These are phyloP conservation scores for Stegastes partitus DNA, from an alignment of 2,113 vertebrate genomes.

Conservation along the genomic window DNA sequence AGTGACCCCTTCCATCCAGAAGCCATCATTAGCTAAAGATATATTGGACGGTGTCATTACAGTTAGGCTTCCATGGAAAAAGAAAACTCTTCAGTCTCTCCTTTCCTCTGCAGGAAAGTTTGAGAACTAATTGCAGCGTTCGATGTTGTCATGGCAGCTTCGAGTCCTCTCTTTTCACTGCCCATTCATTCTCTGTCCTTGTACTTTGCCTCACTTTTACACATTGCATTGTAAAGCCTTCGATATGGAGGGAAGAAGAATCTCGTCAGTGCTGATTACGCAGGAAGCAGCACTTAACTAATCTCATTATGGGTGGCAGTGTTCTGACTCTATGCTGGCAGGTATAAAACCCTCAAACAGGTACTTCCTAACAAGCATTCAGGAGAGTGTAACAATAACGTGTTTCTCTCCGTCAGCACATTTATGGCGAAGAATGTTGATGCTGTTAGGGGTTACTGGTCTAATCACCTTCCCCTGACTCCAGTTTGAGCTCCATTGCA, in stretches of 20 bases:
- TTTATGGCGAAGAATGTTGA: constrained; percentile 43
- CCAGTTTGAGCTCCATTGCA: constrained; percentile 45
- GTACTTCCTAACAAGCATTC: not conserved
- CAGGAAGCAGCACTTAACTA: not conserved
- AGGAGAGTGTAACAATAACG: not conserved
- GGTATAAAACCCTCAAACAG: not conserved
- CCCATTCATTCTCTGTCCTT: constrained; percentile 5
- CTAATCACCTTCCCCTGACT: constrained; percentile 73
- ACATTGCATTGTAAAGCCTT: not conserved
- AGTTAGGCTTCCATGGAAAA: constrained; percentile 14
- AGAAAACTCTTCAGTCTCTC: not conserved
- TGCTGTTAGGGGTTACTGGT: constrained; percentile 36
- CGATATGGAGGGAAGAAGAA: not conserved
- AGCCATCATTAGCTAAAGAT: constrained; percentile 16
- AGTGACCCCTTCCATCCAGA: constrained; percentile 69
- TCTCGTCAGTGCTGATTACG: constrained; percentile 6
- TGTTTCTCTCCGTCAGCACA: not conserved
- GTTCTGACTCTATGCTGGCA: constrained; percentile 2
- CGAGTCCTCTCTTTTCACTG: not conserved
- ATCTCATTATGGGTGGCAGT: not conserved
- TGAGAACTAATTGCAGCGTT: constrained; percentile 29
- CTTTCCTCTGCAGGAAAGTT: constrained; percentile 55
- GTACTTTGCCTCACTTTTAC: constrained; percentile 12
- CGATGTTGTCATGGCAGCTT: constrained; percentile 27
- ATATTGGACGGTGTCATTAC: constrained; percentile 2